Evolutionary conservation across 2,797 vertebrate species (phyloP), one percentile per base, ranked within the genome.

Genomic region (Neosilurus hyrtlii): DNA sequence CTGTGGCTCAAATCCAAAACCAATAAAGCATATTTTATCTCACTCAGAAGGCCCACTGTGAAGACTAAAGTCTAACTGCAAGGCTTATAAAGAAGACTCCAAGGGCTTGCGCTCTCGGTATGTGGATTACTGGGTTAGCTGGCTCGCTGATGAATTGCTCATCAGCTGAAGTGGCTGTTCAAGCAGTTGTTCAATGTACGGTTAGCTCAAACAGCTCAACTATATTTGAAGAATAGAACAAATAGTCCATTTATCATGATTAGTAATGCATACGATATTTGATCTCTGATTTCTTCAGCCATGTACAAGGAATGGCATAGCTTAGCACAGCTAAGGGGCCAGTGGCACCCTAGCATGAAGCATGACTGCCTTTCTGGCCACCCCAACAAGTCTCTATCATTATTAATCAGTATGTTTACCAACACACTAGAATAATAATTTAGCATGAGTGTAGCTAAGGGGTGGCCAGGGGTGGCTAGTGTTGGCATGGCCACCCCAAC

Each of bases 1-100:
- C n/a, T 71, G 11, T 73, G 71, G 52, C 24, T 30, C 51, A 54
- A 54, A 51, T 30, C 24, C n/a, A 73, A 71, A 24, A 51, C 43
- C 15, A 24, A 71, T 71, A 52, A 71, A 71, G 68, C 15, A 72
- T 52, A 70, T 2, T n/a, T 71, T 71, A 10, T 72, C 49, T 72
- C 52, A 30, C 49, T 72, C 6, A 18, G 52, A 56, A 73, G 71
- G 20, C 11, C 22, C 14, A 54, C 51, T 30, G 10, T 35, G 35
- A 54, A 67, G 57, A 37, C 37, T 77, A 63, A 67, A n/a, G 62
- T 18, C 63, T 67, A 52, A 66, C 16, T 35, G 30, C 49, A 37
- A 2, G 16, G n/a, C 51, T 9, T 22, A 57, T 26, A 68, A 66
- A 67, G 54, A 67, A 79, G 10, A 66, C 63, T 67, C 20, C 65